phyloP scores from a whole-genome alignment of 2,113 vertebrate species.

The Hippopotamus amphibius region DNA sequence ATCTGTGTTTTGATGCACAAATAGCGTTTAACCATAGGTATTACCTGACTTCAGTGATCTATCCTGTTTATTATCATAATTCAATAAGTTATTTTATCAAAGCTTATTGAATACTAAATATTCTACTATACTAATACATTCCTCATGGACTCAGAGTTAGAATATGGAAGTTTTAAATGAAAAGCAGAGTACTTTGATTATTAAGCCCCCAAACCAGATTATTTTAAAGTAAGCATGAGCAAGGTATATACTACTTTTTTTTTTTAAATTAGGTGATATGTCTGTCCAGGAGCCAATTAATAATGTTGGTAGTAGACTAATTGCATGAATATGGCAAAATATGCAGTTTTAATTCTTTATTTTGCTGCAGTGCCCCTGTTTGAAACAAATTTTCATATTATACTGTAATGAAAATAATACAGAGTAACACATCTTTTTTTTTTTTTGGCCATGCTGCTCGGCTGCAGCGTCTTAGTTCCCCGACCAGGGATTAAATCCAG shows the following conservation, averaged over 20 bases:
- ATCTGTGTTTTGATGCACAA: neutral
- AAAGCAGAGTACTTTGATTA: slow-evolving; percentile 29
- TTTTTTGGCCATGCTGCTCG: neutral
- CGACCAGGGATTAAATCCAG: neutral
- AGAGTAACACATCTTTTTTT: neutral
- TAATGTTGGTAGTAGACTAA: neutral
- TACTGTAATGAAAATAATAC: neutral
- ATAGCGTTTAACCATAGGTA: neutral
- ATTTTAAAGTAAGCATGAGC: slow-evolving; percentile 31
- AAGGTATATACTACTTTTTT: neutral
- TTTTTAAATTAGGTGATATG: neutral
- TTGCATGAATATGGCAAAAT: neutral
- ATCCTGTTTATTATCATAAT: slow-evolving; percentile 7
- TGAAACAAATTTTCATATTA: slow-evolving; percentile 10
- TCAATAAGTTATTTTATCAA: slow-evolving; percentile 46
- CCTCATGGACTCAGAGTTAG: neutral
- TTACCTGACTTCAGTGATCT: neutral
- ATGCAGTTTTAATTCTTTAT: neutral
- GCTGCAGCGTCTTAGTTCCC: neutral
- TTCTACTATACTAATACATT: neutral
- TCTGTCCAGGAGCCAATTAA: neutral
- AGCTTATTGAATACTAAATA: slow-evolving; percentile 10
- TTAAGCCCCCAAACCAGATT: neutral
- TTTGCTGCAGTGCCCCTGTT: neutral
- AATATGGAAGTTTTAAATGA: slow-evolving; percentile 12